Base-by-base conservation (phyloP, 2,797 vertebrate species). In the Eidolon dupreanum region DNA sequence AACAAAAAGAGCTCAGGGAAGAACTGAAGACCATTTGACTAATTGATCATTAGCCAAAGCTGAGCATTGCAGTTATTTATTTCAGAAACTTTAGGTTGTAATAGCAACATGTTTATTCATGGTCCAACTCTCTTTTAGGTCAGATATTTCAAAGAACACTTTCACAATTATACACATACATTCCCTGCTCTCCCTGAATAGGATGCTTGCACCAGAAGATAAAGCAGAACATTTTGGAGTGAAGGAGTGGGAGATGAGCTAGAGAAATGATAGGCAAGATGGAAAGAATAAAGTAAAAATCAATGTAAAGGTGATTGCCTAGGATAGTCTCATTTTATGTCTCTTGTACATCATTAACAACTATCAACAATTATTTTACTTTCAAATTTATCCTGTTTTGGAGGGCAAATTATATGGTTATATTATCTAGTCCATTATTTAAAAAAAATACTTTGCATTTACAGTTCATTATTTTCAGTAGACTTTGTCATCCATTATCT, bases 91-190 rank as follows among this genome's bases (percentile, higher is more conserved):
- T 96, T 66, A 53, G 43, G 38, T 92, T 66, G 10, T 78, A 73
- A 88, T 31, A 75, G 24, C 6, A 19, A 74, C 17, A 77, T 55
- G 36, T 68, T 93, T 86, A 71, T 87, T 88, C 53, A 91, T 68
- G 33, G 24, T 31, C 43, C 7, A 70, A 68, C 41, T 36, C 55
- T 94, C 77, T 97, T 89, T 78, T 88, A 74, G 70, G 57, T 78
- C 68, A 95, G 12, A 31, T 95, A 33, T 95, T 93, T 83, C 79
- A 89, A 91, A 94, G 20, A 93, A 83, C 33, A 77, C 33, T 65
- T 61, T 46, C 24, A 82, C 24, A 73, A 66, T 82, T 28, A 43
- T 66, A 65, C 20, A 78, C n/a, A 59, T 78, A 81, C 26, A 86
- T 78, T 93, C 71, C 19, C 68, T 89, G 46, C 16, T 94, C 22